These are phyloP conservation scores for Biston betularia DNA, from an alignment of 2,888 invertebrate species.

Conservation along the genomic window DNA sequence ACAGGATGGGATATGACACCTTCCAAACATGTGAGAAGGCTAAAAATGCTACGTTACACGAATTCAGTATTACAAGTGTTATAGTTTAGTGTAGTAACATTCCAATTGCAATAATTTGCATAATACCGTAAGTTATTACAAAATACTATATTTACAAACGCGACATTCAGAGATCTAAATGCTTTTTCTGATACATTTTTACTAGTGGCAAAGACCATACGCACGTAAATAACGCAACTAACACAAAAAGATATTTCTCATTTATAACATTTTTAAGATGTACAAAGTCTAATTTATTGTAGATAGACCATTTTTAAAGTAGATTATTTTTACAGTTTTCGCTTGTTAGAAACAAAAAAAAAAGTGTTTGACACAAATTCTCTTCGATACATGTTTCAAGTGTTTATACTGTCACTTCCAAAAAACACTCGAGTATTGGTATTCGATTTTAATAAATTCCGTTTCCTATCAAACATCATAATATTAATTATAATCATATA, in stretches of 20 bases:
- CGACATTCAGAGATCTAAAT: constrained; percentile 11
- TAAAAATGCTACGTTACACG: constrained; percentile 36
- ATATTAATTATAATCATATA: background rate
- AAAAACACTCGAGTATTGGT: background rate
- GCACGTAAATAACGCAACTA: constrained; percentile 1
- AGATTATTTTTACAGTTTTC: constrained; percentile 10
- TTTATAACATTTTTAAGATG: constrained; percentile 3
- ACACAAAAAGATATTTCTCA: constrained; percentile 10
- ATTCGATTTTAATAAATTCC: background rate
- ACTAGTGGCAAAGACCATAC: constrained; percentile 3
- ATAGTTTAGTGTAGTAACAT: background rate
- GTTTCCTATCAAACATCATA: background rate
- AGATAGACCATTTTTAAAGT: background rate
- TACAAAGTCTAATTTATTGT: constrained; percentile 4
- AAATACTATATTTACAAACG: constrained; percentile 16
- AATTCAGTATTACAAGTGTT: constrained; percentile 24
- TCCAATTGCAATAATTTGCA: constrained; percentile 7
- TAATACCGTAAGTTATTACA: constrained; percentile 15
- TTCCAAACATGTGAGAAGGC: constrained; percentile 58
- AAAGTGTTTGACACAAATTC: background rate
- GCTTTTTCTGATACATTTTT: constrained; percentile 17
- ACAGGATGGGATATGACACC: constrained; percentile 55
- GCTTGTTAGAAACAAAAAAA: background rate
- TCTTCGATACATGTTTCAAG: background rate
- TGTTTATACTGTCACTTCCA: background rate